These are phyloP conservation scores for Chaetoderma sp. DNA, from an alignment of 2,888 invertebrate species.

Conservation along the genomic window DNA sequence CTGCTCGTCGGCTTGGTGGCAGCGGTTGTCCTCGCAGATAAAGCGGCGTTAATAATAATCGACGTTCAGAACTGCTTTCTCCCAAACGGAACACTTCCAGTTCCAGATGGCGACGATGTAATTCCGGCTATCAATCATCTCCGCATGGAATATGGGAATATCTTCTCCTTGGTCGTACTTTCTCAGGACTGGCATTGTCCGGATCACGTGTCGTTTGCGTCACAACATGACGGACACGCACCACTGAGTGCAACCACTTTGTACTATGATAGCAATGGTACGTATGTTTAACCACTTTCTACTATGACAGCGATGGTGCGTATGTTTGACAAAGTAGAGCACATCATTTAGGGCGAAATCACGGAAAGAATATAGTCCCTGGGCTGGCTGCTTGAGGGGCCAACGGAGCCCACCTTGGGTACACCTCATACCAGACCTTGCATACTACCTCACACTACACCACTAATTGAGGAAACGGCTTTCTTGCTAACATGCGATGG, in stretches of 20 bases:
- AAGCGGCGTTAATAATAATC: conserved; percentile 51
- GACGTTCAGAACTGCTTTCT: conserved; percentile 63
- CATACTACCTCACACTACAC: too few species aligned
- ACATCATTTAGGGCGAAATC: background rate
- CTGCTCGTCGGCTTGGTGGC: too few species aligned
- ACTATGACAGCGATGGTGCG: conserved; percentile 47
- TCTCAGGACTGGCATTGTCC: conserved; percentile 61
- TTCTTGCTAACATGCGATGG: too few species aligned
- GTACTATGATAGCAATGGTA: conserved; percentile 47
- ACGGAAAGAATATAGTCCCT: too few species aligned
- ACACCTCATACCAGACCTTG: too few species aligned
- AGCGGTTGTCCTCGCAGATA: too few species aligned
- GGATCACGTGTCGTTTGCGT: conserved; percentile 61
- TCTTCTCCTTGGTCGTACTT: conserved; percentile 48
- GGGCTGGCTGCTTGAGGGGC: too few species aligned
- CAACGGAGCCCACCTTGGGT: too few species aligned
- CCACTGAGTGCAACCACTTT: conserved; percentile 33
- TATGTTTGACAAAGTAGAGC: conserved; percentile 4
- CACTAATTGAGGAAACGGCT: too few species aligned
- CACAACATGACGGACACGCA: conserved; percentile 40
- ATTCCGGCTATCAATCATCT: conserved; percentile 54
- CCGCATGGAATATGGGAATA: conserved; percentile 35
- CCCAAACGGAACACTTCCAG: conserved; percentile 51
- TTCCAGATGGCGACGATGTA: conserved; percentile 45
- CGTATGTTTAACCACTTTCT: conserved; percentile 29